Evolutionary conservation across 1,140 invertebrate genomes (phyloP).

Genomic region (Lanistes nyassanus): DNA sequence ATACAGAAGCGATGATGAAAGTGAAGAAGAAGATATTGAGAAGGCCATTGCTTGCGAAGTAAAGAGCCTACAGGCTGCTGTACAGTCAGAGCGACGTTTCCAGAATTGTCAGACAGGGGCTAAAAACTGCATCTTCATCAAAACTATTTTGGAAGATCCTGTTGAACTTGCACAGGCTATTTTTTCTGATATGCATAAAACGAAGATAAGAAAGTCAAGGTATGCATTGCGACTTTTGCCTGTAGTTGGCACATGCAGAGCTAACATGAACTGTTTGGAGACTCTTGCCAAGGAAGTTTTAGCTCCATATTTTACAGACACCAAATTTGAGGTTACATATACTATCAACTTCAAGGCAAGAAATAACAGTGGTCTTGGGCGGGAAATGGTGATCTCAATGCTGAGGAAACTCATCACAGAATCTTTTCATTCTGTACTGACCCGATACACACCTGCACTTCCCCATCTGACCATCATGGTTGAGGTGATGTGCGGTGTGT

Average conservation of each 20-base stretch:
- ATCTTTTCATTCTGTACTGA: conserved; percentile 47
- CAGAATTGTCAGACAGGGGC: conserved; percentile 79
- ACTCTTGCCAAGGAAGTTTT: conserved; percentile 75
- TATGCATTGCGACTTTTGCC: conserved; percentile 83
- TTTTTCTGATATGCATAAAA: conserved; percentile 79
- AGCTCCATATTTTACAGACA: conserved; percentile 77
- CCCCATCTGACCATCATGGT: conserved; percentile 61
- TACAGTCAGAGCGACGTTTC: conserved; percentile 52
- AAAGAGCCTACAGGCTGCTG: conserved; percentile 67
- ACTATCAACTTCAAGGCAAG: conserved; percentile 83
- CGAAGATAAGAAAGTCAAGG: conserved; percentile 83
- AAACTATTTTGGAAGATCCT: conserved; percentile 79
- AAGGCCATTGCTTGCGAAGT: conserved; percentile 62
- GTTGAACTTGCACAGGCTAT: conserved; percentile 77
- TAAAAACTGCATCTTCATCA: conserved; percentile 86
- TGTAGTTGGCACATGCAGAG: conserved; percentile 82
- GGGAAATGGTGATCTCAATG: conserved; percentile 69
- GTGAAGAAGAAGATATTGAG: conserved; percentile 49
- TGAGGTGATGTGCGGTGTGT: conserved; percentile 60
- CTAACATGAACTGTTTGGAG: conserved; percentile 79
- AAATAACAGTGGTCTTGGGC: conserved; percentile 77
- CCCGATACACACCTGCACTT: conserved; percentile 43
- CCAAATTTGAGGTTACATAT: conserved; percentile 72
- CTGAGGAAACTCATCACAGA: conserved; percentile 47
- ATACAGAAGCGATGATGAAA: conserved; percentile 28